A percentile compares a stretch with the other conserved stretches of the same genome.
phyloP scores from a whole-genome alignment of 2,888 invertebrate genomes.

The Dicroscelio sp. region DNA sequence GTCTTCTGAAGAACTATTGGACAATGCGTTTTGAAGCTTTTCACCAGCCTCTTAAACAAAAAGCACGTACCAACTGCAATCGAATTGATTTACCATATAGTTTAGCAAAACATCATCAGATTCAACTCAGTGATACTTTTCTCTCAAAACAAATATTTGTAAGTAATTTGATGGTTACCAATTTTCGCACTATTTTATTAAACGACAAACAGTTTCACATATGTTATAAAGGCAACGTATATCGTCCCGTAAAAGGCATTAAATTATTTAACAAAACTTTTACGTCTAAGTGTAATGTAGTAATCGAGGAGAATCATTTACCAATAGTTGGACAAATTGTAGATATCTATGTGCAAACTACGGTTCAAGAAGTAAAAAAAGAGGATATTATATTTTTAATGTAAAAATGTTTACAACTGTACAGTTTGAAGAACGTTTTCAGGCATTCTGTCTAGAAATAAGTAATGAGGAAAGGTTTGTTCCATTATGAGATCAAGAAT shows the following conservation, averaged over 20 bases:
- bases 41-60: slow-evolving; percentile 45
- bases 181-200: not conserved
- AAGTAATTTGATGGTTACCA: not conserved
- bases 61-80: slow-evolving; percentile 4
- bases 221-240: not conserved
- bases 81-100: slow-evolving; percentile 38
- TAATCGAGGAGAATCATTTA: no score
- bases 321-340: not conserved
- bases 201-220: not conserved
- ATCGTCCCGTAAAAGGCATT: not conserved
- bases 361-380: no score
- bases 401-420: not conserved
- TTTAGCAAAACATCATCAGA: slow-evolving; percentile 52
- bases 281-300: no score
- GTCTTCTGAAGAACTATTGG: slow-evolving; percentile 14
- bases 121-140: no score
- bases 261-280: not conserved
- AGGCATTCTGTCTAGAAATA: no score
- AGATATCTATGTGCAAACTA: not conserved
- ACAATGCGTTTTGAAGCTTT: slow-evolving; percentile 42
- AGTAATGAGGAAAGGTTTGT: no score
- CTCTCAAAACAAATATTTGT: no score
- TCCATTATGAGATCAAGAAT: no score
- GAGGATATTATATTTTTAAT: not conserved
- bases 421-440: not conserved